Conservation (phyloP, 2,113 vertebrate species). For the Asarcornis scutulata region DNA sequence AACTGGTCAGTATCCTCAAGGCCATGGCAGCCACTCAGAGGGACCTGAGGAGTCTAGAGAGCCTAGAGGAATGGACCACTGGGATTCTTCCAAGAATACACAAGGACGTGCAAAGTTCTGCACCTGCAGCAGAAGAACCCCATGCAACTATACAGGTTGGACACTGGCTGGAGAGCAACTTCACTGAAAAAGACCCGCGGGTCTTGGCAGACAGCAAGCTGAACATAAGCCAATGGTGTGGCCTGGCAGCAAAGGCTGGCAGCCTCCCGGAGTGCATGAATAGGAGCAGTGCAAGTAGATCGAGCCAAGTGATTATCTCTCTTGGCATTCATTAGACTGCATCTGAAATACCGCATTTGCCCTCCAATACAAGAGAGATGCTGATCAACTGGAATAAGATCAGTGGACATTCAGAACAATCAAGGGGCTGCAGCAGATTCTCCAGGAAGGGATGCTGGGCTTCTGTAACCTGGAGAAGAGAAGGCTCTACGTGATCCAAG, state of each 20-base stretch:
- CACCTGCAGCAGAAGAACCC: neutral
- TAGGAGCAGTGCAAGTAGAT: neutral
- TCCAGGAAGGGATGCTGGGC: neutral
- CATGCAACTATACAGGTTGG: neutral
- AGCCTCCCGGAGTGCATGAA: neutral
- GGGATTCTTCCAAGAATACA: neutral
- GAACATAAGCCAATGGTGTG: neutral
- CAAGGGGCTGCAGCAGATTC: neutral
- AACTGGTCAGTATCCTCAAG: neutral
- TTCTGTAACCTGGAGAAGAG: neutral
- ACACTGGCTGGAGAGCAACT: neutral
- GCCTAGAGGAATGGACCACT: neutral
- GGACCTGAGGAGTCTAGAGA: neutral
- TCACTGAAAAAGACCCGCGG: neutral
- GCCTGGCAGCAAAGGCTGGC: neutral
- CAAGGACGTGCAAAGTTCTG: neutral
- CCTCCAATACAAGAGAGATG: neutral
- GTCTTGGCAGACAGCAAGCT: neutral
- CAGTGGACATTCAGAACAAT: neutral
- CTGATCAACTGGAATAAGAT: neutral
- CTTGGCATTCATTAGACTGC: neutral
- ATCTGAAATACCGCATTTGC: neutral
- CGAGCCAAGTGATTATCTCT: neutral
- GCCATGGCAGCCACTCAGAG: neutral
- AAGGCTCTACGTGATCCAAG: neutral